Percentiles rank a stretch among this genome's conserved stretches.
Evolutionary conservation across 2,113 vertebrate genomes (phyloP).

Genomic region (Catharus fuscescens): DNA sequence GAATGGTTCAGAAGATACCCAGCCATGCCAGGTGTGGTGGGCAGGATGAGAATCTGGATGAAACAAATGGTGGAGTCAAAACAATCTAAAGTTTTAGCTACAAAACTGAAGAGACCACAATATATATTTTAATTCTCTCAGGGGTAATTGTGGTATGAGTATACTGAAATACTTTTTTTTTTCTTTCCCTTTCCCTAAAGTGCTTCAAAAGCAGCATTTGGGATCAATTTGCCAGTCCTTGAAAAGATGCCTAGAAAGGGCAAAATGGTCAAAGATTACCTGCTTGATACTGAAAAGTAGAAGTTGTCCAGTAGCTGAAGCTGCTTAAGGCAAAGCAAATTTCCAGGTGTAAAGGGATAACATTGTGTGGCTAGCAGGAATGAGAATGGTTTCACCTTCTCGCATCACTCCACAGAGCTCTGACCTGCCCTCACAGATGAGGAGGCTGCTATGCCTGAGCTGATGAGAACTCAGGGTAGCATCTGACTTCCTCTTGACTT

Average conservation of each 20-base stretch:
- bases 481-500: background rate
- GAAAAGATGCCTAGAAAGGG: background rate
- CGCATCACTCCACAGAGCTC: background rate
- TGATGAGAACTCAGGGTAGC: background rate
- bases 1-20: background rate
- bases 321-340: background rate
- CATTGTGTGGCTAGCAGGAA: background rate
- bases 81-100: background rate
- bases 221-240: background rate
- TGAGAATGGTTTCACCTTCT: background rate
- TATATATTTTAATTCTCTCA: background rate
- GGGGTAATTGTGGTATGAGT: background rate
- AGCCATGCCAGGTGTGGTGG: background rate
- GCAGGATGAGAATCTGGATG: background rate
- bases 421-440: accelerated
- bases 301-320: background rate
- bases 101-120: background rate
- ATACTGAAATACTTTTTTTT: background rate
- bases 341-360: background rate
- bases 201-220: background rate
- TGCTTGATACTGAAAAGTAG: background rate
- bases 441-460: accelerated
- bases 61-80: background rate
- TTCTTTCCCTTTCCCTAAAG: background rate
- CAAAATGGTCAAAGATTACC: background rate